Evolutionary conservation across 2,113 vertebrate species (phyloP).

Genomic region (Myxocyprinus asiaticus): DNA sequence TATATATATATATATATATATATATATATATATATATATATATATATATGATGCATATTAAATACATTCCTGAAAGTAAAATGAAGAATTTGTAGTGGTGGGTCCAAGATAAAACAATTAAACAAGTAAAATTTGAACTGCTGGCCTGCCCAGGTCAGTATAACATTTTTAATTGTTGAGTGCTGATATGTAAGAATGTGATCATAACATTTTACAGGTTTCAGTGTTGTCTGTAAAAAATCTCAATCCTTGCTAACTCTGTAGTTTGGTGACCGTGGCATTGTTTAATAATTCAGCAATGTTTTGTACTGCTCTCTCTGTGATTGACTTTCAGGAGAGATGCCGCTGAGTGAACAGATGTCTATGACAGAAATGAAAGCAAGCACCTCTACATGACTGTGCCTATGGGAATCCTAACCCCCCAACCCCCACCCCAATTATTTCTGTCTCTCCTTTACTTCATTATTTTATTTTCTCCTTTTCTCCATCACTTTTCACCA

Average conservation of each 20-base stretch:
- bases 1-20: too few relatives aligned
- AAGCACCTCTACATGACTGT: slow-evolving; percentile 48
- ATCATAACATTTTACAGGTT: too few relatives aligned
- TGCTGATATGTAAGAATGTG: too few relatives aligned
- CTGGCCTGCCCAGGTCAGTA: too few relatives aligned
- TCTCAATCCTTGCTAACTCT: background rate
- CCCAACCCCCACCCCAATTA: background rate
- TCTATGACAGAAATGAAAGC: slow-evolving; percentile 64
- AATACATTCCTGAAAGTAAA: too few relatives aligned
- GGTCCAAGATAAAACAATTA: too few relatives aligned
- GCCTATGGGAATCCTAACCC: background rate
- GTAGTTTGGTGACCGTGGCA: slow-evolving; percentile 41
- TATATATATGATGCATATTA: too few relatives aligned
- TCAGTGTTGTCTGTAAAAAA: background rate
- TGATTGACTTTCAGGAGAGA: slow-evolving; percentile 61
- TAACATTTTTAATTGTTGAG: too few relatives aligned
- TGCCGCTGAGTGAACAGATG: slow-evolving; percentile 72
- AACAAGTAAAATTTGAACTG: too few relatives aligned
- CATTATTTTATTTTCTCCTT: background rate
- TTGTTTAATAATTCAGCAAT: slow-evolving; percentile 64
- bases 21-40: too few relatives aligned
- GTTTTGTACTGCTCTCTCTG: slow-evolving; percentile 60
- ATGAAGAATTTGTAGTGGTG: too few relatives aligned
- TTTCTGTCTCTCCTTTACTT: background rate
- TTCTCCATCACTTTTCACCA: too few relatives aligned